A percentile compares a stretch with the other conserved stretches of the same genome.
Evolutionary conservation across 1,140 invertebrate species (phyloP).

Genomic region (Tenebrio molitor): DNA sequence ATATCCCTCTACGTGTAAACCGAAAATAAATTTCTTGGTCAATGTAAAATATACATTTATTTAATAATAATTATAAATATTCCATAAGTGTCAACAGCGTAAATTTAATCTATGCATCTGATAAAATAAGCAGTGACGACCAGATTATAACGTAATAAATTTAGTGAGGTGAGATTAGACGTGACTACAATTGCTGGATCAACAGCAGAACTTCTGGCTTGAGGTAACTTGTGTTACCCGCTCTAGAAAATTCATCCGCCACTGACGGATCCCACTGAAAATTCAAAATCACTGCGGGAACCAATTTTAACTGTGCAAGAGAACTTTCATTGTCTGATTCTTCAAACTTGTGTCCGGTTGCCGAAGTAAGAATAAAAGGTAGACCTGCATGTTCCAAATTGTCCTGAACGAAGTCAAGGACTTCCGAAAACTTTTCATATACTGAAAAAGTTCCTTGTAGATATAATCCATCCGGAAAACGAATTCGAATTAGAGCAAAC

Average conservation of each 20-base stretch:
- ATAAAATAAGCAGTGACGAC: constrained; percentile 32
- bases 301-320: constrained; percentile 78
- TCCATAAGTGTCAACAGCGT: constrained; percentile 17
- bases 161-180: constrained; percentile 41
- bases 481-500: constrained; percentile 85
- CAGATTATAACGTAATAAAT: constrained; percentile 27
- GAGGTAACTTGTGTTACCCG: constrained; percentile 73
- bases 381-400: constrained; percentile 75
- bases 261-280: constrained; percentile 74
- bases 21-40: not conserved
- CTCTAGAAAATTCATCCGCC: constrained; percentile 68
- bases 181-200: constrained; percentile 72
- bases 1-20: too few species aligned
- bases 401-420: constrained; percentile 81
- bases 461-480: constrained; percentile 89
- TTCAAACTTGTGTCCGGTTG: constrained; percentile 75
- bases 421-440: constrained; percentile 78
- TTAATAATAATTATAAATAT: constrained; percentile 18
- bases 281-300: constrained; percentile 81
- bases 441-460: constrained; percentile 88
- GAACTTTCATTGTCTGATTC: constrained; percentile 76
- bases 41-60: constrained; percentile 33
- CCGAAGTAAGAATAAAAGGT: constrained; percentile 76
- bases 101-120: constrained; percentile 9
- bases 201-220: constrained; percentile 82